These are phyloP conservation scores for Chloroceryle amazona DNA, from an alignment of 2,797 vertebrate genomes.

Conservation along the genomic window DNA sequence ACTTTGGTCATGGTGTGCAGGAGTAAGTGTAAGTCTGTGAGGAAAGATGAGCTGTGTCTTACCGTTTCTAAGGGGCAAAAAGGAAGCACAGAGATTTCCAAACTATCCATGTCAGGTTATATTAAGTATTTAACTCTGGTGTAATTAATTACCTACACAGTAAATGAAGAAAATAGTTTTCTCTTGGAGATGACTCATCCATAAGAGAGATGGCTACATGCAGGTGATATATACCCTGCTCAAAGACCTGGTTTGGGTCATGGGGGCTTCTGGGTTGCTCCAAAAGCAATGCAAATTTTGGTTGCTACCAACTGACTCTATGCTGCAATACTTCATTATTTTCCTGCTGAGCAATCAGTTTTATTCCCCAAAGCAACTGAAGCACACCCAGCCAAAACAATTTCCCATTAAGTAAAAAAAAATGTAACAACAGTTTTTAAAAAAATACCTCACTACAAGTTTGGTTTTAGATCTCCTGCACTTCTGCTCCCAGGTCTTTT, in stretches of 20 bases:
- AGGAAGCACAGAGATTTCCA: not conserved
- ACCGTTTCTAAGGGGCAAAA: not conserved
- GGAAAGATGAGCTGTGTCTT: not conserved
- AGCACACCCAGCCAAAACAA: not conserved
- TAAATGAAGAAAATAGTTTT: not conserved
- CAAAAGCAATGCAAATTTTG: not conserved
- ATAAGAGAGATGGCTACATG: not conserved
- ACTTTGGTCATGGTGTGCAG: rapidly evolving
- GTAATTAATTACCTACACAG: not conserved
- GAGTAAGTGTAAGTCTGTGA: not conserved
- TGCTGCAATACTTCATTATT: not conserved
- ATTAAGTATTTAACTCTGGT: not conserved
- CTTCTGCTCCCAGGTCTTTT: not conserved
- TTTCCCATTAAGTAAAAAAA: not conserved
- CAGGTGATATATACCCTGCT: rapidly evolving
- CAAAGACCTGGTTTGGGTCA: rapidly evolving
- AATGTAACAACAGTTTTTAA: rapidly evolving
- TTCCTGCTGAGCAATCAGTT: not conserved
- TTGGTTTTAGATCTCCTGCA: not conserved
- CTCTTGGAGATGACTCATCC: not conserved
- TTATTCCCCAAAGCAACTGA: not conserved
- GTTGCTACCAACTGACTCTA: not conserved
- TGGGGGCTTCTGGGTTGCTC: not conserved
- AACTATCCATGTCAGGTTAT: not conserved
- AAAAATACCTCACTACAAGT: not conserved